These are phyloP conservation scores for Gambusia affinis DNA, from an alignment of 2,113 vertebrate species.

Conservation along the genomic window DNA sequence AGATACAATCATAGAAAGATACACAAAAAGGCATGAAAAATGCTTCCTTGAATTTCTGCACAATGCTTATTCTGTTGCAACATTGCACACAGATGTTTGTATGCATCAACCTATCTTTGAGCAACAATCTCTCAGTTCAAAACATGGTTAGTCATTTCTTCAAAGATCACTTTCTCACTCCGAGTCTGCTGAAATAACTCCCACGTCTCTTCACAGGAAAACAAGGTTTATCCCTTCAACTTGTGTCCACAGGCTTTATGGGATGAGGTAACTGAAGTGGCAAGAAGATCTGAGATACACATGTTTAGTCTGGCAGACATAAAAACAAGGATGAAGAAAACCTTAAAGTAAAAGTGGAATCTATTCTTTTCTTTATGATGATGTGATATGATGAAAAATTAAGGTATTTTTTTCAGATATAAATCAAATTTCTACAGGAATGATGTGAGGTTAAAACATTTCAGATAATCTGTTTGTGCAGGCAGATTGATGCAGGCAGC, in stretches of 20 bases:
- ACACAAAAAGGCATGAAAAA: not conserved
- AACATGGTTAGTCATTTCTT: not conserved
- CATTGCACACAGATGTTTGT: not conserved
- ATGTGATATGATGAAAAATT: not conserved
- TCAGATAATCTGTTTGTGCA: not conserved
- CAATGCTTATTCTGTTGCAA: not conserved
- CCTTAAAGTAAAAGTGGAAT: slow-evolving; percentile 21
- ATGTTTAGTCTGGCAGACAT: slow-evolving; percentile 10
- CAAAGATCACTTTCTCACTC: not conserved
- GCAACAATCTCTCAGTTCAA: not conserved
- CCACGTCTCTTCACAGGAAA: not conserved
- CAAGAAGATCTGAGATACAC: slow-evolving; percentile 2
- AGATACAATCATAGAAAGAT: not conserved
- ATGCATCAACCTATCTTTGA: not conserved
- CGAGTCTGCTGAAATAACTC: not conserved
- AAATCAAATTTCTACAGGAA: not conserved
- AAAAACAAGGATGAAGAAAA: slow-evolving; percentile 1
- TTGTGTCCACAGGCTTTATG: slow-evolving; percentile 23
- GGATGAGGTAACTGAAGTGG: slow-evolving; percentile 3
- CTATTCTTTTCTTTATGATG: not conserved
- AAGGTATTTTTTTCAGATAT: not conserved
- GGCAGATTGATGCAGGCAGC: not conserved
- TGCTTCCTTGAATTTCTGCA: not conserved
- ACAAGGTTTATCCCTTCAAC: slow-evolving; percentile 7
- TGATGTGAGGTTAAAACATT: not conserved